Conservation (phyloP, 2,797 vertebrate genomes). For the Esox lucius region DNA sequence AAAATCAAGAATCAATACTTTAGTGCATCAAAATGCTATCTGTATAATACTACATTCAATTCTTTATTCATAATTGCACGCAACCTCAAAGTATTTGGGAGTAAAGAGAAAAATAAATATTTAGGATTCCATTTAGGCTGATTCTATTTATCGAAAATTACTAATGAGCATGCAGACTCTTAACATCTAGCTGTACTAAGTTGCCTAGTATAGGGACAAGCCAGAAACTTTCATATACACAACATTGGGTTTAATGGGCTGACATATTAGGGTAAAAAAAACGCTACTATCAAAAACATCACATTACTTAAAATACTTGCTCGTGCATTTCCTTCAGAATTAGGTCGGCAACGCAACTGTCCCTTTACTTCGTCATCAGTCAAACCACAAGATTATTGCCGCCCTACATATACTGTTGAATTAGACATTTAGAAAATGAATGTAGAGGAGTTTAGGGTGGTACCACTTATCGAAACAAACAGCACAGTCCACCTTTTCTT, state of each 20-base stretch:
- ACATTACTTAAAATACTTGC: neutral
- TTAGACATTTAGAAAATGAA: neutral
- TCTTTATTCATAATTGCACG: constrained; percentile 54
- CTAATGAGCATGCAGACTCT: constrained; percentile 45
- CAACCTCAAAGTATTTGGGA: constrained; percentile 18
- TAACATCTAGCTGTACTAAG: constrained; percentile 5
- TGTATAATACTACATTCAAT: constrained; percentile 60
- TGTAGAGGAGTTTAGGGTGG: neutral
- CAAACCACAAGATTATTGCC: neutral
- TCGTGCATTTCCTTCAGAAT: neutral
- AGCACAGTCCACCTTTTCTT: neutral
- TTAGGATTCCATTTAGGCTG: constrained; percentile 10
- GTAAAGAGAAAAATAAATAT: neutral
- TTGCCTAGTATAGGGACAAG: constrained; percentile 13
- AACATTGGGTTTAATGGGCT: neutral
- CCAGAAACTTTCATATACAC: neutral
- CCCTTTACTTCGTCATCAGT: neutral
- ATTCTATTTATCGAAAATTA: constrained; percentile 8
- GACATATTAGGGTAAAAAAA: neutral
- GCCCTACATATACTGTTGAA: neutral
- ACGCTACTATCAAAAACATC: neutral
- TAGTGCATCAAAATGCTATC: constrained; percentile 30
- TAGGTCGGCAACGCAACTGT: neutral
- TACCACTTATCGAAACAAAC: neutral
- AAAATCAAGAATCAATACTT: constrained; percentile 28